These are phyloP conservation scores for Prosopocoilus inquinatus DNA, from an alignment of 2,888 invertebrate species.

Conservation along the genomic window DNA sequence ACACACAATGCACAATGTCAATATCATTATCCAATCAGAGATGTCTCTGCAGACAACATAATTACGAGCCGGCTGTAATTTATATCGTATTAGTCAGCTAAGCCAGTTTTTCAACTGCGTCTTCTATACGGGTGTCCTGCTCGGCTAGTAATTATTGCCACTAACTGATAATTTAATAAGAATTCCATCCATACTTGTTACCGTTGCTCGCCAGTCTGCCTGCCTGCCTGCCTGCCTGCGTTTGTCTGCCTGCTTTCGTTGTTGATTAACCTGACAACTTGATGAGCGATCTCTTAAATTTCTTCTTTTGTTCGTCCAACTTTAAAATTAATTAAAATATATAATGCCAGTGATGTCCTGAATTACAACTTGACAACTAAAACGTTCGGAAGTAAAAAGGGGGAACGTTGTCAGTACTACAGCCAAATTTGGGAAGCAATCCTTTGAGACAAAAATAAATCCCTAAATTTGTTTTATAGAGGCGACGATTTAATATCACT, in stretches of 20 bases:
- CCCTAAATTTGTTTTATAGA: too few relatives aligned
- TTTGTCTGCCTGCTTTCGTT: constrained; percentile 12
- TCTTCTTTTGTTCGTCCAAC: constrained; percentile 3
- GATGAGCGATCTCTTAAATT: constrained; percentile 7
- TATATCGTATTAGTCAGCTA: constrained; percentile 48
- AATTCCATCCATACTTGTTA: constrained; percentile 31
- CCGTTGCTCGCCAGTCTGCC: constrained; percentile 3
- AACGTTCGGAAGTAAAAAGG: neutral
- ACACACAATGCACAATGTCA: constrained; percentile 49
- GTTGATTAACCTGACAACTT: constrained; percentile 20
- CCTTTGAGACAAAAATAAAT: too few relatives aligned
- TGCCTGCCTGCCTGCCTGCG: neutral
- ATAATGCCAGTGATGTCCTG: neutral
- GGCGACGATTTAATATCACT: too few relatives aligned
- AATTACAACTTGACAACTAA: neutral
- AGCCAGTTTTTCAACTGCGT: constrained; percentile 35
- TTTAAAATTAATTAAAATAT: constrained; percentile 4
- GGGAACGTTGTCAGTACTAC: too few relatives aligned
- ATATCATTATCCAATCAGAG: constrained; percentile 53
- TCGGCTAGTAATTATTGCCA: constrained; percentile 39
- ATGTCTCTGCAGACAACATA: constrained; percentile 51
- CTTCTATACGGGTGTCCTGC: constrained; percentile 38
- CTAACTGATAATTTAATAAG: constrained; percentile 44
- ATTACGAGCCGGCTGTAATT: constrained; percentile 48
- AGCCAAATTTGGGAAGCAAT: too few relatives aligned